Conservation (phyloP, 1,140 invertebrate genomes). For the Planococcus citri region DNA sequence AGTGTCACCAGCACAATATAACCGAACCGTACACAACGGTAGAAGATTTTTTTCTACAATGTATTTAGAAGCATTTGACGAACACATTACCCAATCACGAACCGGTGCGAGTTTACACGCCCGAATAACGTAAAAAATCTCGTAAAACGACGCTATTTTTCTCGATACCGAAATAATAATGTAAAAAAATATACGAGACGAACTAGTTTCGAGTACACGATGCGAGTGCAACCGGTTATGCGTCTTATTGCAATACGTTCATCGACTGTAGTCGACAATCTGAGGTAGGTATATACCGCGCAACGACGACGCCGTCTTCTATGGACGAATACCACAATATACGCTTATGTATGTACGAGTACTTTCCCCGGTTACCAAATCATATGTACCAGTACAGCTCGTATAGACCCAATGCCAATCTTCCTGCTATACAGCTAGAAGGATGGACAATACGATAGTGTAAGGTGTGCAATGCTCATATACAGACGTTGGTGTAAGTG, state of each 20-base stretch:
- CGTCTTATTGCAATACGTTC: background rate
- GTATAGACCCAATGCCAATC: too few species aligned
- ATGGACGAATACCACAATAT: background rate
- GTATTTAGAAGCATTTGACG: background rate
- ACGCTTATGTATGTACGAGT: too few species aligned
- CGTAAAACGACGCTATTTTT: background rate
- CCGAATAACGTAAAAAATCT: background rate
- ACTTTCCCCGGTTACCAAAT: conserved; percentile 6
- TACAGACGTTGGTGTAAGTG: too few species aligned
- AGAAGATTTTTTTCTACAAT: too few species aligned
- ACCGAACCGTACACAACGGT: too few species aligned
- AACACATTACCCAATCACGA: background rate
- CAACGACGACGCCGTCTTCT: background rate
- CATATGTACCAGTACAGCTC: too few species aligned
- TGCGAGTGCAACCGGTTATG: background rate
- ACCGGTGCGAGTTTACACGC: background rate
- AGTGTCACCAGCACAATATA: too few species aligned
- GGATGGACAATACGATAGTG: background rate
- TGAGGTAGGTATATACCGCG: background rate
- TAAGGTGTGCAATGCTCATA: background rate
- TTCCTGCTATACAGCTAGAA: background rate
- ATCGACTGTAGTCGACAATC: background rate
- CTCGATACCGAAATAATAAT: background rate
- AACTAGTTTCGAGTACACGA: background rate
- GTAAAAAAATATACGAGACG: background rate